phyloP scores from a whole-genome alignment of 1,140 invertebrate genomes.

The Hylaeus volcanicus region DNA sequence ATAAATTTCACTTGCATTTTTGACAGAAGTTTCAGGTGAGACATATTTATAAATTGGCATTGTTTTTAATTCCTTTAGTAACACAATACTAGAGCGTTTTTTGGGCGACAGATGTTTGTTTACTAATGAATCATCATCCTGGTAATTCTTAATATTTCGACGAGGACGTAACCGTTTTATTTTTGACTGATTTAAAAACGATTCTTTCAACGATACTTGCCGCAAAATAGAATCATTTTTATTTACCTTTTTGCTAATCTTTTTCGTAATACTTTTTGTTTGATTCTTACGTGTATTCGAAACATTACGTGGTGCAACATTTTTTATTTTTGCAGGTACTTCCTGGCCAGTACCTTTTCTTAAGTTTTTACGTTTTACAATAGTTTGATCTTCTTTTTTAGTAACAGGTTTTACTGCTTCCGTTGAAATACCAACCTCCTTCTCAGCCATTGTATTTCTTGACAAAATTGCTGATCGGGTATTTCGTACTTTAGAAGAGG shows the following conservation, averaged over 20 bases:
- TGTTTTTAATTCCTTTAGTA: constrained; percentile 1
- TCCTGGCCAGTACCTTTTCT: background rate
- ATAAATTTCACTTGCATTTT: constrained; percentile 45
- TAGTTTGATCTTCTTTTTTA: background rate
- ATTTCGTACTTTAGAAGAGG: background rate
- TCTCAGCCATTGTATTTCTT: background rate
- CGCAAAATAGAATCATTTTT: background rate
- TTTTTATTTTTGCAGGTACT: background rate
- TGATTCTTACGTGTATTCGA: background rate
- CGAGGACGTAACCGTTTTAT: constrained; percentile 19
- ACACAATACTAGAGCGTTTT: background rate
- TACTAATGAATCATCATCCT: constrained; percentile 18
- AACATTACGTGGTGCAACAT: background rate
- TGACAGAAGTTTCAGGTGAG: constrained; percentile 8
- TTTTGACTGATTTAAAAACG: constrained; percentile 22
- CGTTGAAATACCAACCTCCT: background rate
- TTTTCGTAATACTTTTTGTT: background rate
- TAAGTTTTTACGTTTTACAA: background rate
- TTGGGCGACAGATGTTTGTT: background rate
- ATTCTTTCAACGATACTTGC: constrained; percentile 44
- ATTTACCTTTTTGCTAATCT: background rate
- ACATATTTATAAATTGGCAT: constrained; percentile 47
- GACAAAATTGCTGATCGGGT: background rate
- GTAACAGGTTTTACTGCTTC: background rate
- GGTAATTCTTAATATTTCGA: constrained; percentile 28